These are phyloP conservation scores for Toxotes lorentzi DNA, from an alignment of 2,797 vertebrate genomes.

Conservation along the genomic window DNA sequence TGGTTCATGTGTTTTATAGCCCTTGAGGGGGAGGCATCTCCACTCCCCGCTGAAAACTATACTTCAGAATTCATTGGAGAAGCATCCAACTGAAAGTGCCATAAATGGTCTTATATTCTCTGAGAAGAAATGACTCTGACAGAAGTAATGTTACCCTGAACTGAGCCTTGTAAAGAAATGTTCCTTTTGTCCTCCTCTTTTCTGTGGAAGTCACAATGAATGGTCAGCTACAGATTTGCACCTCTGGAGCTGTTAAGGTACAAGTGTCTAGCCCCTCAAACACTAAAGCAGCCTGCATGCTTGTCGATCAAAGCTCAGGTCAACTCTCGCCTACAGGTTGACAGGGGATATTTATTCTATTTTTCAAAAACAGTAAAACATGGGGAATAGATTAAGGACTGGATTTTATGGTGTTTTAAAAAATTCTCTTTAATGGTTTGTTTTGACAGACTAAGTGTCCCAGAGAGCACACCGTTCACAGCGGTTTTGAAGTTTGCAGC, in stretches of 20 bases:
- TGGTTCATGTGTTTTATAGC: constrained; percentile 19
- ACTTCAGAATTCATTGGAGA: constrained; percentile 12
- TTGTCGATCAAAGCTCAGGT: background rate
- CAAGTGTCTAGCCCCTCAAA: background rate
- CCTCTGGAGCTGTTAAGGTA: background rate
- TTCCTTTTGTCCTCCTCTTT: background rate
- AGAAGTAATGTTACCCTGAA: constrained; percentile 27
- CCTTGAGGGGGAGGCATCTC: background rate
- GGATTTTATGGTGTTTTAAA: background rate
- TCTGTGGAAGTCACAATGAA: constrained; percentile 17
- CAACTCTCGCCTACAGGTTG: background rate
- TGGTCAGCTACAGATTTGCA: background rate
- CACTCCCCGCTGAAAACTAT: constrained; percentile 8
- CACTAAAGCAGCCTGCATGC: background rate
- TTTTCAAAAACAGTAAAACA: background rate
- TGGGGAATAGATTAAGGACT: background rate
- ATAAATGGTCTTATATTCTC: constrained; percentile 19
- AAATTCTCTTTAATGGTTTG: constrained; percentile 18
- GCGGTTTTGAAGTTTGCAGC: constrained; percentile 98
- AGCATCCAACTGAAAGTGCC: constrained; percentile 20
- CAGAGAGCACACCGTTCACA: constrained; percentile 96
- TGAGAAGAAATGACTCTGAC: constrained; percentile 18
- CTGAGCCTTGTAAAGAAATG: background rate
- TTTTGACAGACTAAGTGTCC: constrained; percentile 91
- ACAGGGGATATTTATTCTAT: background rate